phyloP scores from a whole-genome alignment of 2,888 invertebrate species.

The Drosophila limbata region DNA sequence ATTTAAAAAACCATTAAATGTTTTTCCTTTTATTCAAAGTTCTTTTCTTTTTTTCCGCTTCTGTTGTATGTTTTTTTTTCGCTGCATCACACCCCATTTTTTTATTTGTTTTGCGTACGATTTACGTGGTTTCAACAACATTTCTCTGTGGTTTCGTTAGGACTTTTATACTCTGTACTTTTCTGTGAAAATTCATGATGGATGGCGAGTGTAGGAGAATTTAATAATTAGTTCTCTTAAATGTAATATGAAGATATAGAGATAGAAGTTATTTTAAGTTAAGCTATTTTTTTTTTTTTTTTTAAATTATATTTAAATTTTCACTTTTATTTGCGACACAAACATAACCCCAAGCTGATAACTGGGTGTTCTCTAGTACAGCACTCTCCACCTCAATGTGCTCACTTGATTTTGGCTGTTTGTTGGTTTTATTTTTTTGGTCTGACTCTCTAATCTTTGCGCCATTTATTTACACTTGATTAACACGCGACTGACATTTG shows the following conservation, averaged over 20 bases:
- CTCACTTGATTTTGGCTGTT: slow-evolving; percentile 28
- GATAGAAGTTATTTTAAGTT: too few relatives aligned
- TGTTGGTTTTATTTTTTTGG: slow-evolving; percentile 39
- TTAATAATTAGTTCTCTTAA: too few relatives aligned
- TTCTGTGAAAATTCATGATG: neutral
- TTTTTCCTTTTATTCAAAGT: slow-evolving; percentile 52
- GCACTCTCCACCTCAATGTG: neutral
- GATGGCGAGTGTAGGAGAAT: neutral
- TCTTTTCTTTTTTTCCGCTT: slow-evolving; percentile 30
- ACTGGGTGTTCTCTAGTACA: slow-evolving; percentile 15
- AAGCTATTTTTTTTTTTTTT: too few relatives aligned
- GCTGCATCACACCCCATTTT: slow-evolving; percentile 67
- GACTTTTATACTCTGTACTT: slow-evolving; percentile 5
- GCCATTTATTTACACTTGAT: slow-evolving; percentile 85
- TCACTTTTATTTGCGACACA: too few relatives aligned
- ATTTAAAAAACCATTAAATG: slow-evolving; percentile 83
- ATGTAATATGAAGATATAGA: too few relatives aligned
- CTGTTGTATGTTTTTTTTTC: slow-evolving; percentile 28
- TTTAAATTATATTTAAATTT: too few relatives aligned
- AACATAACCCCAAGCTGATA: neutral
- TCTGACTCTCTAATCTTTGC: slow-evolving; percentile 83
- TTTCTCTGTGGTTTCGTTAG: slow-evolving; percentile 8
- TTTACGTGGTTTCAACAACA: slow-evolving; percentile 8
- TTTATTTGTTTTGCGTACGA: slow-evolving; percentile 50
- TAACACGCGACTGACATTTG: slow-evolving; percentile 85